A percentile compares a stretch with the other conserved stretches of the same genome.
phyloP scores from a whole-genome alignment of 2,797 vertebrate genomes.

The Semaprochilodus insignis region DNA sequence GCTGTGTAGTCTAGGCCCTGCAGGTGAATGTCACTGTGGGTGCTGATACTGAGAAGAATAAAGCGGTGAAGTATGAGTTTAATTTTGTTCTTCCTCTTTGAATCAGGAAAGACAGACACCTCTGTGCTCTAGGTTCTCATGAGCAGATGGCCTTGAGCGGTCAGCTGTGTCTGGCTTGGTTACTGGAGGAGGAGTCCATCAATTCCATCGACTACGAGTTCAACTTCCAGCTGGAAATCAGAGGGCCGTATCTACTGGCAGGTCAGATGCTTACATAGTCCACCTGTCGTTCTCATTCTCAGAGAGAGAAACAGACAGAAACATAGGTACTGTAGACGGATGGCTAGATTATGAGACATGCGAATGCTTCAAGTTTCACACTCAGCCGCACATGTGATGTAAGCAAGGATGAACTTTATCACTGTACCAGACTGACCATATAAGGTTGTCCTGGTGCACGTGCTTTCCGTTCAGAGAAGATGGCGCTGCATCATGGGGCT shows the following conservation, averaged over 20 bases:
- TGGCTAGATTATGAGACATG: too few species aligned
- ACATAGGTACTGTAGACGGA: neutral
- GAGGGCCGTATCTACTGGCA: conserved; percentile 91
- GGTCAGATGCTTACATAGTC: conserved; percentile 74
- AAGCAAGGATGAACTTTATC: too few species aligned
- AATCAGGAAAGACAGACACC: conserved; percentile 76
- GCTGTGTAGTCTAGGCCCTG: too few species aligned
- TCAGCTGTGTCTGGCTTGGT: conserved; percentile 80
- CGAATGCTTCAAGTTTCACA: too few species aligned
- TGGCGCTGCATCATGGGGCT: too few species aligned
- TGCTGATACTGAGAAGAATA: neutral
- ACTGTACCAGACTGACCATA: too few species aligned
- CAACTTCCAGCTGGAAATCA: conserved; percentile 94
- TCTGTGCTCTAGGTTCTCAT: conserved; percentile 61
- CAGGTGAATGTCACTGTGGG: neutral
- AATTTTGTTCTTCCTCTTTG: conserved; percentile 27
- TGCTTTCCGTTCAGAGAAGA: too few species aligned
- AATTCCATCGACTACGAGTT: conserved; percentile 95
- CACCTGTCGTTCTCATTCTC: neutral
- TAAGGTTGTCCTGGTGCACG: too few species aligned
- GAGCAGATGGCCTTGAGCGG: conserved; percentile 73
- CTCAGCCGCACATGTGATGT: too few species aligned
- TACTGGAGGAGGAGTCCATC: conserved; percentile 85
- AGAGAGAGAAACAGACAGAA: neutral
- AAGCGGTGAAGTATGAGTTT: neutral